These are phyloP conservation scores for Stomatorhinus walkeri DNA, from an alignment of 2,797 vertebrate species.

Conservation along the genomic window DNA sequence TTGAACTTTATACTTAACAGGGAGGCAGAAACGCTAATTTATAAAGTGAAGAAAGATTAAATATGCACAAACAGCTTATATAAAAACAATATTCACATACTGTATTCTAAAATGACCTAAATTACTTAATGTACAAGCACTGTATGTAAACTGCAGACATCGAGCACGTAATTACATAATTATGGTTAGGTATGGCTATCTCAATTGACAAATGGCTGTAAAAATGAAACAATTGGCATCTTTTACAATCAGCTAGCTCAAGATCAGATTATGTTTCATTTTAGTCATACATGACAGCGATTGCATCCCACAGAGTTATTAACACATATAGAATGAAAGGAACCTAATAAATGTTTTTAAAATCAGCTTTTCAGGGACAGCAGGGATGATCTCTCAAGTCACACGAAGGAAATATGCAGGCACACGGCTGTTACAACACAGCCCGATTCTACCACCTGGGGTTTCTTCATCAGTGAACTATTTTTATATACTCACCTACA, in stretches of 20 bases:
- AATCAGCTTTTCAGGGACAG: background rate
- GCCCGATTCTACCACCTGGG: background rate
- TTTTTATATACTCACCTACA: background rate
- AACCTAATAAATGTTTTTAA: background rate
- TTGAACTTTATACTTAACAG: slow-evolving; percentile 32
- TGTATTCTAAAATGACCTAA: background rate
- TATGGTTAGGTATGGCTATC: background rate
- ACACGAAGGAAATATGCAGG: background rate
- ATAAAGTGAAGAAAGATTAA: slow-evolving; percentile 27
- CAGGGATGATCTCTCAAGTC: background rate
- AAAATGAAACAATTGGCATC: background rate
- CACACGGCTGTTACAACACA: slow-evolving; percentile 3
- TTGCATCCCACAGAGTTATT: background rate
- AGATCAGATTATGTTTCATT: background rate
- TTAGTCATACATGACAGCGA: background rate
- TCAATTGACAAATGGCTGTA: background rate
- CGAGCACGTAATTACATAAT: background rate
- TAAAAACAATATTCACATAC: slow-evolving; percentile 22
- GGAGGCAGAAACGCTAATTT: slow-evolving; percentile 20
- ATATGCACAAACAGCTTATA: slow-evolving; percentile 11
- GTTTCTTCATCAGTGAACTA: background rate
- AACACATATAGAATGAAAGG: background rate
- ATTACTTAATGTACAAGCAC: slow-evolving; percentile 13
- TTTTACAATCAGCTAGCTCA: background rate
- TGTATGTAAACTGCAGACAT: background rate